Percentiles rank a stretch among this genome's conserved stretches.
Conservation (phyloP, 2,888 invertebrate genomes). For the Neoaliturus tenellus region DNA sequence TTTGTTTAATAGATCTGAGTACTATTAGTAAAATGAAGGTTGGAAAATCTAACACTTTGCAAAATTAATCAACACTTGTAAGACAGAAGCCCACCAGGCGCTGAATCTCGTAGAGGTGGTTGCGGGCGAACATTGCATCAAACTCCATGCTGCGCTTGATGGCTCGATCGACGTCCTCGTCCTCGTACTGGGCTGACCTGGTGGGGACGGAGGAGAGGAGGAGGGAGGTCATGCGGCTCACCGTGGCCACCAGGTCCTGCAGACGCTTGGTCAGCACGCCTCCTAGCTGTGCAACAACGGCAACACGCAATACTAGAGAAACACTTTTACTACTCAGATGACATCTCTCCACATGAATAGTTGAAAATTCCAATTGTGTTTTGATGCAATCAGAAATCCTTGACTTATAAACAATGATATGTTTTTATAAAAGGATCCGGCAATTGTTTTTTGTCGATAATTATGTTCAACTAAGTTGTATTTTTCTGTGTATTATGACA, state of each 20-base stretch:
- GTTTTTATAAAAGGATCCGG: too few relatives aligned
- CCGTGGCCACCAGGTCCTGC: conserved; percentile 27
- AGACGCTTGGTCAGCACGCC: conserved; percentile 31
- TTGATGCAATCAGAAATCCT: too few relatives aligned
- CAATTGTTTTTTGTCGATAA: too few relatives aligned
- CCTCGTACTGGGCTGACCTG: conserved; percentile 2
- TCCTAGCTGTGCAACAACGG: conserved; percentile 9
- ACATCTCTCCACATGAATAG: neutral
- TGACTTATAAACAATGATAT: too few relatives aligned
- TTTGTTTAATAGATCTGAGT: too few relatives aligned
- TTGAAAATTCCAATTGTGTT: too few relatives aligned
- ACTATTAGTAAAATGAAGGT: too few relatives aligned
- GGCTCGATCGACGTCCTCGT: conserved; percentile 38
- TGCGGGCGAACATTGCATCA: conserved; percentile 32
- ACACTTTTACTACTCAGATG: neutral
- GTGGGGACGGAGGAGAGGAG: neutral
- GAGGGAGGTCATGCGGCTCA: conserved; percentile 7
- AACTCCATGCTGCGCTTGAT: conserved; percentile 35
- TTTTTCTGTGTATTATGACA: too few relatives aligned
- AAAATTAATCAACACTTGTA: too few relatives aligned
- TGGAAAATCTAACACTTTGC: too few relatives aligned
- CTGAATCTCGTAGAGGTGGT: conserved; percentile 48
- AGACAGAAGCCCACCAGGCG: conserved; percentile 24
- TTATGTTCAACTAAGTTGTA: too few relatives aligned
- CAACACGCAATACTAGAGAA: neutral